Base-by-base conservation (phyloP, 2,888 invertebrate genomes). In the Sinodicranocentrus sp. region DNA sequence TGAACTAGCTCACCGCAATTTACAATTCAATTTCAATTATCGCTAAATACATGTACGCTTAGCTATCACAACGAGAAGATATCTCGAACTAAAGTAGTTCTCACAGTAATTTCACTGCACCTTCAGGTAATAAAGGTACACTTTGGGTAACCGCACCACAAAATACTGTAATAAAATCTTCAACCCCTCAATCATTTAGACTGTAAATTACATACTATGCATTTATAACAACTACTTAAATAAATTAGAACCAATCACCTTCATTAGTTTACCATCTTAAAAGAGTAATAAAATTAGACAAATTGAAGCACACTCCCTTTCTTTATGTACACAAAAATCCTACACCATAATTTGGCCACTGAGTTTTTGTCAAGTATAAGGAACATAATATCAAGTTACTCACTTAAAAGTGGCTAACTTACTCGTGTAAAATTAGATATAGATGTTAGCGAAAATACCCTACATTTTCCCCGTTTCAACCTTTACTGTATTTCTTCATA, bases 401-500 rank as follows among this genome's bases (percentile, higher is more conserved):
- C n/a, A n/a, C n/a, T n/a, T n/a, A n/a, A n/a, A n/a, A n/a, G n/a
- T n/a, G n/a, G n/a, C n/a, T n/a, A n/a, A n/a, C n/a, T n/a, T n/a
- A n/a, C n/a, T n/a, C n/a, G n/a, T n/a, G n/a, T 39, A 13, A 13
- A 39, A 39, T 39, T 39, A 13, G 39, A 8, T 39, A 39, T 8
- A 39, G 39, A 39, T 6, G 6, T 6, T 39, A 39, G 39, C 39
- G 13, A 39, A 8, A 39, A 8, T 39, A 13, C 48, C 15, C 17
- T 48, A 8, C 13, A 39, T 13, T 48, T 15, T 48, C 5, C 5
- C 48, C 5, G 48, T 48, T 10, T 57, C 57, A 57, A 13, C 57
- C 57, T 25, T 57, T 57, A 21, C 63, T 57, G 19, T 84, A 86
- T 59, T 84, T 86, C 21, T 52, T 61, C 28, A 72, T 61, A 28